Evolutionary conservation across 2,113 vertebrate species (phyloP), one percentile per base, ranked within the genome.

Genomic region (Pitta sordida): DNA sequence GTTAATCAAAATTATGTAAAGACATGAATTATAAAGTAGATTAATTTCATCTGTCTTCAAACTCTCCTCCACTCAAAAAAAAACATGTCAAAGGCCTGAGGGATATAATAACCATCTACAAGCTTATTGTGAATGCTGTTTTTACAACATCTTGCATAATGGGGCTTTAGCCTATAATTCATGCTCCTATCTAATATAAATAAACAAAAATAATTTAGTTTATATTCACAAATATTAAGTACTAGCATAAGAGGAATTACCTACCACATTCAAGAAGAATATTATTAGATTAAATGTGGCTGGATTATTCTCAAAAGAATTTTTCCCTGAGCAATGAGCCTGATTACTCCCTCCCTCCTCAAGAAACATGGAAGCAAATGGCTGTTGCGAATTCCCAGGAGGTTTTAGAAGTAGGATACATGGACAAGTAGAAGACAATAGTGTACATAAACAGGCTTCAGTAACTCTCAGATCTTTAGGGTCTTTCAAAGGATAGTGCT

Each of bases 1-100:
- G 18, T 83, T 83, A 86, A 86, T 86, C 41, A 92, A 80, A 81
- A 92, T 83, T 39, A 83, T 91, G 55, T 86, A 70, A 88, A 92
- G 20, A 34, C 81, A 74, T 69, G 76, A 93, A 93, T 83, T 92
- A 85, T 46, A 90, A 79, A 74, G 36, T 59, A 91, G 53, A 67
- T 79, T 77, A 64, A 30, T 70, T 93, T 78, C 19, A 58, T 56
- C 64, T 91, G 21, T 83, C 67, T 94, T 91, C 65, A 84, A 90
- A 86, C 52, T 70, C 36, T 74, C 59, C n/a, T 77, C 21, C 15
- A 39, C 34, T 78, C 78, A 76, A 91, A 88, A 77, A 82, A 75
- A 77, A 83, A 71, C 63, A 51, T 80, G 58, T 41, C 51, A 64
- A 65, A 76, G 63, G 37, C 63, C 78, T 48, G 24, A 87, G 52